A percentile compares a stretch with the other conserved stretches of the same genome.
Conservation (phyloP, 2,113 vertebrate genomes). For the Irena cyanogastra region DNA sequence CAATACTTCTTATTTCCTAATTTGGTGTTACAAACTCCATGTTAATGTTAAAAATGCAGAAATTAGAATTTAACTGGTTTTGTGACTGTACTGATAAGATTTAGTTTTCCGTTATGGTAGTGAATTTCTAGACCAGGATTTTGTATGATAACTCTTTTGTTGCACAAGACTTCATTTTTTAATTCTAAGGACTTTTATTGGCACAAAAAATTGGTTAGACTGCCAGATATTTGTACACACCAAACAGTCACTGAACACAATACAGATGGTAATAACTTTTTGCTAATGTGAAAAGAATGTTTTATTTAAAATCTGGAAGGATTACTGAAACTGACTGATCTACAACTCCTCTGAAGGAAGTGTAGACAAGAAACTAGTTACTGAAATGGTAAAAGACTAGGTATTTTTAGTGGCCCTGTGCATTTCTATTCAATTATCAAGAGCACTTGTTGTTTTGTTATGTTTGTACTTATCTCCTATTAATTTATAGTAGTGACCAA, state of each 20-base stretch:
- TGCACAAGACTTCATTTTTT: conserved; percentile 70
- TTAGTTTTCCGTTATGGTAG: conserved; percentile 38
- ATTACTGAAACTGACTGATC: not conserved
- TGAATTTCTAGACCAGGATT: conserved; percentile 22
- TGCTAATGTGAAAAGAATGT: conserved; percentile 51
- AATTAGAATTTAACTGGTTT: not conserved
- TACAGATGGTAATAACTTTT: conserved; percentile 71
- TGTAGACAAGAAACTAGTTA: not conserved
- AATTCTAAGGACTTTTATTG: conserved; percentile 59
- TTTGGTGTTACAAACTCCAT: not conserved
- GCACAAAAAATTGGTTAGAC: conserved; percentile 3
- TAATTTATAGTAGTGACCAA: not conserved
- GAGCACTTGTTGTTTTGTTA: not conserved
- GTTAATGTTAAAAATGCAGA: not conserved
- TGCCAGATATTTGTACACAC: conserved; percentile 70
- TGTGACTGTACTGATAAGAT: not conserved
- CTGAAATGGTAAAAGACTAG: not conserved
- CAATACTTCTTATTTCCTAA: not conserved
- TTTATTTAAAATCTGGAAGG: conserved; percentile 32
- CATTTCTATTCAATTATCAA: not conserved
- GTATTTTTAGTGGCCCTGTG: not conserved
- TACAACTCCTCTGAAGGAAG: not conserved
- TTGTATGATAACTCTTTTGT: not conserved
- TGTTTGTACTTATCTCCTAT: not conserved
- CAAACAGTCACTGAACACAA: conserved; percentile 59